Conservation (phyloP, 2,888 invertebrate genomes). For the Pyrochroa serraticornis region DNA sequence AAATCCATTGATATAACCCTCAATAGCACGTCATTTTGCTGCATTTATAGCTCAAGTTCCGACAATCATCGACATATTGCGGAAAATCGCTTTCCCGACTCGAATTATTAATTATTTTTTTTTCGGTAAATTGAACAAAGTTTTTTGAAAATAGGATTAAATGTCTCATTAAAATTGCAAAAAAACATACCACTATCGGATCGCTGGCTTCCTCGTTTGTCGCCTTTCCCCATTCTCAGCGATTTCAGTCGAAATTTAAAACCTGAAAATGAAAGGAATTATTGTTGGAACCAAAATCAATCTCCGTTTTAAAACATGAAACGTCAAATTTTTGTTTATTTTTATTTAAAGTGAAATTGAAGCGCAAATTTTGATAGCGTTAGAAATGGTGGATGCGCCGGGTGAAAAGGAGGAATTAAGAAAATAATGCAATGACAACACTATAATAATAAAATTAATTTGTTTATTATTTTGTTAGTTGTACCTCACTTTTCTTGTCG, state of each 20-base stretch:
- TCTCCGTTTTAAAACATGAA: no score
- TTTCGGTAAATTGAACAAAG: not conserved
- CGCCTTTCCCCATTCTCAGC: slow-evolving; percentile 59
- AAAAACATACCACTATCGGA: slow-evolving; percentile 57
- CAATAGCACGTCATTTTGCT: slow-evolving; percentile 15
- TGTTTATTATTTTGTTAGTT: no score
- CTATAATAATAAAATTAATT: no score
- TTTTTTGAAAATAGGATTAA: not conserved
- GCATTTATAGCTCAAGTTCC: slow-evolving; percentile 4
- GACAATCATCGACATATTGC: not conserved
- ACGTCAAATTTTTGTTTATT: no score
- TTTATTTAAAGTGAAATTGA: no score
- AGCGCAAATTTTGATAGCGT: no score
- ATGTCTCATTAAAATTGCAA: not conserved
- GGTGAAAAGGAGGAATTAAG: no score
- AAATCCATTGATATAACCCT: slow-evolving; percentile 22
- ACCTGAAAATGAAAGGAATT: slow-evolving; percentile 4
- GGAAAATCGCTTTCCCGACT: not conserved
- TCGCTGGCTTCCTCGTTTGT: slow-evolving; percentile 60
- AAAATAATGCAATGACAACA: no score
- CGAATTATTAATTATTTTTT: not conserved
- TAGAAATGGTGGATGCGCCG: no score
- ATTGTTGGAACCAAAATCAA: not conserved
- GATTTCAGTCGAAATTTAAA: not conserved
- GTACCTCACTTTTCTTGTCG: no score